A percentile compares a stretch with the other conserved stretches of the same genome.
Conservation (phyloP, 2,888 invertebrate species). For the Papilio elwesi region DNA sequence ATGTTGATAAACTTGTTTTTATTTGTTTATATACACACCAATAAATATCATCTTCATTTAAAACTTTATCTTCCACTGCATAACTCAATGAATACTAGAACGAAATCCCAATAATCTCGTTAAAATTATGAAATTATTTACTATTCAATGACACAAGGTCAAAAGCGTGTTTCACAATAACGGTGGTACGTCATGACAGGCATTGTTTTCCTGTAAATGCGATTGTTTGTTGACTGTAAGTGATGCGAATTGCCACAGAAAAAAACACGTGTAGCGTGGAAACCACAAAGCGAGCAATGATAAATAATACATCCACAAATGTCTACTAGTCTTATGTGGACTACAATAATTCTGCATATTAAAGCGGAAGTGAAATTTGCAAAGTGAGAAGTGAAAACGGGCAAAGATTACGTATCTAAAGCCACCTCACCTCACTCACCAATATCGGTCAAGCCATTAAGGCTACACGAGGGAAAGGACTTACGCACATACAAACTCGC, state of each 20-base stretch:
- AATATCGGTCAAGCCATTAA: too few species aligned
- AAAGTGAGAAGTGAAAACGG: too few species aligned
- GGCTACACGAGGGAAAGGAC: too few species aligned
- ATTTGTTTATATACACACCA: background rate
- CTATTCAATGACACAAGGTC: conserved; percentile 7
- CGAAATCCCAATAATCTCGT: background rate
- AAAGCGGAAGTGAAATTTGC: too few species aligned
- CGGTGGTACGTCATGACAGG: background rate
- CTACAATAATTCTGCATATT: too few species aligned
- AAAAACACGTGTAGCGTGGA: background rate
- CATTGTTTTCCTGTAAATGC: conserved; percentile 6
- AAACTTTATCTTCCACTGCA: background rate
- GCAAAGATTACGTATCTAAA: too few species aligned
- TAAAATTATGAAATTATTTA: background rate
- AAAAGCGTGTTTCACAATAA: conserved; percentile 8
- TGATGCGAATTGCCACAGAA: background rate
- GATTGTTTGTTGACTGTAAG: conserved; percentile 5
- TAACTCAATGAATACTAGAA: background rate
- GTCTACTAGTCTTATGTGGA: background rate
- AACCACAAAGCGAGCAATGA: background rate
- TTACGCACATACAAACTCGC: too few species aligned
- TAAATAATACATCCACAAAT: background rate
- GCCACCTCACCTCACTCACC: too few species aligned
- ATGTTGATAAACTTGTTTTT: too few species aligned
- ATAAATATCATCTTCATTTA: background rate